Evolutionary conservation across 2,888 invertebrate genomes (phyloP), one percentile per base, ranked within the genome.

Genomic region (Hartigia nigra): DNA sequence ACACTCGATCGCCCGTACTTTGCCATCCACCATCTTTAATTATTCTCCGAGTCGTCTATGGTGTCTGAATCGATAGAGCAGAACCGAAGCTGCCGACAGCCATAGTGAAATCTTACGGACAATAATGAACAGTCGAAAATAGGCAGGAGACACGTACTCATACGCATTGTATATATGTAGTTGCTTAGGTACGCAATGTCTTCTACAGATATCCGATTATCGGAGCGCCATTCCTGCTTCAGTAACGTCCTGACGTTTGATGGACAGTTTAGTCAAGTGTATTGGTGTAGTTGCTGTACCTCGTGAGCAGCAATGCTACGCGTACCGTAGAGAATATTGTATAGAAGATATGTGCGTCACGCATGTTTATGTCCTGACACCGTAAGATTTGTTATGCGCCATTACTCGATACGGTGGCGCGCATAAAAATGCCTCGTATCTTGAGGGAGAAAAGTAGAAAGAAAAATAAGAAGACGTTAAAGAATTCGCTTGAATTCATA

Each of bases 1-100:
- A 72, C 37, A 78, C 70, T 75, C 37, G 70, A 31, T 70, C 76
- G 70, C 34, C 12, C 31, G 74, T n/a, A 74, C 35, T 69, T 75
- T 12, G 31, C 69, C 34, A n/a, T 23, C 32, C 31, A 31, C 11
- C 72, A 31, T 31, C 74, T 74, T 32, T 74, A 12, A 31, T 35
- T 31, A 74, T 32, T 32, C 35, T 34, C 12, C 74, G 0, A 74
- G 74, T 74, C 74, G 34, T 34, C 34, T 34, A 34, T 34, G 34
- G 34, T 34, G 4, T 34, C 34, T 34, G 34, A 34, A 34, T 34
- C 55, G 55, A 9, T 14, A 9, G 55, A 23, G 23, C 55, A 23
- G 55, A 55, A 55, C 23, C 55, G 23, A 23, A 23, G 9, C 55
- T 55, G 55, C 2, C 39, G 39, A 23, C 39, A 39, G 39, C 4